Percentiles rank a stretch among this genome's conserved stretches.
phyloP scores from a whole-genome alignment of 1,140 invertebrate genomes.

The Nasonia longicornis region DNA sequence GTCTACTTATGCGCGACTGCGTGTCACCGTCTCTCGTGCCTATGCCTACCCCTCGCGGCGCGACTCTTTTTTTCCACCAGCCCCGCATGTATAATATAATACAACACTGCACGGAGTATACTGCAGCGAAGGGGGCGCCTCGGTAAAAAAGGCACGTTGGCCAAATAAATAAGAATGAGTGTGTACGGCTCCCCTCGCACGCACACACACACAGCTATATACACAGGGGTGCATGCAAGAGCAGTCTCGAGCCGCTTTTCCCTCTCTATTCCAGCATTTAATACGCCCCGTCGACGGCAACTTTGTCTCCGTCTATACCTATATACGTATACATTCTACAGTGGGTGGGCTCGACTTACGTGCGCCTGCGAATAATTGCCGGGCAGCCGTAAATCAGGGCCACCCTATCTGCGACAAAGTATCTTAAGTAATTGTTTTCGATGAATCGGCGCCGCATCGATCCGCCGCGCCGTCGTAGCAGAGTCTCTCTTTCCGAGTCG shows the following conservation, averaged over 20 bases:
- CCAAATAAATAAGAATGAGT: slow-evolving; percentile 41
- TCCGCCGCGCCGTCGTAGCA: background rate
- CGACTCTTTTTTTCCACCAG: background rate
- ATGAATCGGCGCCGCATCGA: slow-evolving; percentile 28
- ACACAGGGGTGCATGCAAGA: slow-evolving; percentile 3
- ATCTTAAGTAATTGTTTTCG: slow-evolving; percentile 47
- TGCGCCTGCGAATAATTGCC: slow-evolving; percentile 45
- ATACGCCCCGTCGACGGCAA: background rate
- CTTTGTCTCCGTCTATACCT: background rate
- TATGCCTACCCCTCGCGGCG: background rate
- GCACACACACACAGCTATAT: background rate
- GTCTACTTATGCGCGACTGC: background rate
- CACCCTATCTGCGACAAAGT: slow-evolving; percentile 44
- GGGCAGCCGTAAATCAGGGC: slow-evolving; percentile 40
- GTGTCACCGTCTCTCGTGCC: background rate
- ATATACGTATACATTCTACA: background rate
- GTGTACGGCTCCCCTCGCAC: background rate
- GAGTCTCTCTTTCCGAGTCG: background rate
- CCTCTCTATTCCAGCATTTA: background rate
- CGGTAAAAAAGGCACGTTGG: slow-evolving; percentile 39
- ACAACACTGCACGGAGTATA: too few species aligned
- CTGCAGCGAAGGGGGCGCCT: slow-evolving; percentile 1
- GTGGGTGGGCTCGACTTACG: slow-evolving; percentile 17
- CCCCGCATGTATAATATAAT: background rate
- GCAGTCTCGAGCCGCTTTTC: background rate